phyloP scores from a whole-genome alignment of 2,888 invertebrate genomes.

The Junonia oenone region DNA sequence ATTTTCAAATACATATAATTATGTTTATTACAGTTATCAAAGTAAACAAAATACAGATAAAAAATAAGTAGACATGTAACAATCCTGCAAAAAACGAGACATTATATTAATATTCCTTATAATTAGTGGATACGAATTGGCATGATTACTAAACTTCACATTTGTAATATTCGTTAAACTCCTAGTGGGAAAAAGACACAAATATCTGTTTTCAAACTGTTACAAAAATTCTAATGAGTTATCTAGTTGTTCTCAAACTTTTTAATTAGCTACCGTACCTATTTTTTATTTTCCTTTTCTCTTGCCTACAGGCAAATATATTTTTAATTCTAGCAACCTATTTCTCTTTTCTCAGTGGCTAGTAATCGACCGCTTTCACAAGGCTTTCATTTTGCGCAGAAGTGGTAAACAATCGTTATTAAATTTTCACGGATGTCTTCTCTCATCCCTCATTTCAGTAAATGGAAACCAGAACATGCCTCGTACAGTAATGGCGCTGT shows the following conservation, averaged over 20 bases:
- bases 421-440: constrained; percentile 72
- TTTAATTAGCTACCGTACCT: constrained; percentile 30
- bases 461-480: constrained; percentile 51
- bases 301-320: constrained; percentile 19
- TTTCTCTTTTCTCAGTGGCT: constrained; percentile 28
- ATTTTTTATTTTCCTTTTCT: constrained; percentile 23
- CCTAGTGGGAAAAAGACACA: not conserved
- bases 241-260: constrained; percentile 25
- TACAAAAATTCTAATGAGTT: constrained; percentile 7
- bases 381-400: constrained; percentile 61
- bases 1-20: too few species aligned
- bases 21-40: too few species aligned
- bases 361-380: constrained; percentile 56
- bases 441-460: constrained; percentile 50
- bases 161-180: not conserved
- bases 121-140: not conserved
- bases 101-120: not conserved
- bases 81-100: not conserved
- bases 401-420: constrained; percentile 77
- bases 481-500: constrained; percentile 42
- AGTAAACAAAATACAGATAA: too few species aligned
- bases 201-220: constrained; percentile 9
- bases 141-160: not conserved
- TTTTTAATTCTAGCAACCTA: constrained; percentile 26
- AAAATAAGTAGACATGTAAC: too few species aligned